These are phyloP conservation scores for Drosophila oshimai DNA, from an alignment of 1,140 invertebrate species.

Conservation along the genomic window DNA sequence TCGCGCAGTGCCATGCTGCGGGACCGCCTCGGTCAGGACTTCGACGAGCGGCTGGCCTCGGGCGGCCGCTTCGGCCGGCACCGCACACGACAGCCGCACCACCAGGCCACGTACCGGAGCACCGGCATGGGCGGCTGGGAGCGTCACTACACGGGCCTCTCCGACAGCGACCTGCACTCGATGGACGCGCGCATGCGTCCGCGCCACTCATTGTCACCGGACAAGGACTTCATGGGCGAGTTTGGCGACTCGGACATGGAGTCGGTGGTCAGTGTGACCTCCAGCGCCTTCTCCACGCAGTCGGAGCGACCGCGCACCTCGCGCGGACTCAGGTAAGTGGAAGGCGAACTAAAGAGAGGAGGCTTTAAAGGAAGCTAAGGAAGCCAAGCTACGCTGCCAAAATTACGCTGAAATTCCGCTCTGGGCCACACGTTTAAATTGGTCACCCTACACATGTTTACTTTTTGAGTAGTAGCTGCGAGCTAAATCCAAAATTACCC, in stretches of 20 bases:
- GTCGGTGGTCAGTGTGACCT: slow-evolving; percentile 92
- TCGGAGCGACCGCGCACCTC: slow-evolving; percentile 92
- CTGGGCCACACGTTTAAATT: slow-evolving; percentile 38
- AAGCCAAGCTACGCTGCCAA: slow-evolving; percentile 45
- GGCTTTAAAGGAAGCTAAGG: slow-evolving; percentile 16
- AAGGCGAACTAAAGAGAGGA: background rate
- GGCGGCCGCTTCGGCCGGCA: slow-evolving; percentile 86
- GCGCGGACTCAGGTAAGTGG: slow-evolving; percentile 87
- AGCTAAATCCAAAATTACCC: slow-evolving; percentile 51
- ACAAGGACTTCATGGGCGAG: slow-evolving; percentile 88
- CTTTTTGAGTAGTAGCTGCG: slow-evolving; percentile 35
- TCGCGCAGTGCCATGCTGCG: slow-evolving; percentile 85
- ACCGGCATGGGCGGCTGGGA: slow-evolving; percentile 89
- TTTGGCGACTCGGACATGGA: slow-evolving; percentile 94
- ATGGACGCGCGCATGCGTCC: slow-evolving; percentile 84
- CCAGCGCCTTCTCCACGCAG: slow-evolving; percentile 95
- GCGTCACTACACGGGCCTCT: slow-evolving; percentile 90
- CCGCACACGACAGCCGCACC: slow-evolving; percentile 85
- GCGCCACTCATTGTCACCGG: slow-evolving; percentile 86
- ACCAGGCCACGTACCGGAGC: slow-evolving; percentile 87
- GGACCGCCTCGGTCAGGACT: slow-evolving; percentile 89
- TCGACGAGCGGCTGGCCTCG: slow-evolving; percentile 89
- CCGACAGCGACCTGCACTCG: slow-evolving; percentile 90
- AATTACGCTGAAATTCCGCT: slow-evolving; percentile 63
- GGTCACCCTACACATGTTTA: background rate